A percentile compares a stretch with the other conserved stretches of the same genome.
These are phyloP conservation scores for Saccopteryx bilineata DNA, from an alignment of 2,113 vertebrate species.

Conservation along the genomic window DNA sequence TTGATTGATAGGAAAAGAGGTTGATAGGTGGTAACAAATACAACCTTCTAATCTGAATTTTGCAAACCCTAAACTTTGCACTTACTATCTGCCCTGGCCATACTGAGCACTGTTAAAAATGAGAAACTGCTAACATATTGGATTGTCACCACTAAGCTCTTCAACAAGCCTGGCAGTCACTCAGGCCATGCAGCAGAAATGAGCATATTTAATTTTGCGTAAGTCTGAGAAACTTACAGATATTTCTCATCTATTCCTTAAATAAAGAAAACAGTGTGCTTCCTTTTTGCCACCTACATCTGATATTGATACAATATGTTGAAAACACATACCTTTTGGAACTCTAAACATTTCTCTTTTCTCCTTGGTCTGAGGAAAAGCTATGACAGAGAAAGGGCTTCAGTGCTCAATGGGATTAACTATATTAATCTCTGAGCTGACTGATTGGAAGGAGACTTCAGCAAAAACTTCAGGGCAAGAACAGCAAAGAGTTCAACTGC, in stretches of 20 bases:
- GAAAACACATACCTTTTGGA: background rate
- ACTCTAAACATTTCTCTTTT: background rate
- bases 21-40: background rate
- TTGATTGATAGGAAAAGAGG: background rate
- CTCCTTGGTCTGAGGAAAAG: constrained; percentile 18
- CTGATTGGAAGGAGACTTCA: constrained; percentile 5
- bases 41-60: background rate
- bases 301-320: background rate
- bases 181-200: background rate
- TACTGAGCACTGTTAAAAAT: background rate
- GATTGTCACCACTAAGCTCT: background rate
- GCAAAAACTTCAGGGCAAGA: background rate
- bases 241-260: background rate
- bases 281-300: background rate
- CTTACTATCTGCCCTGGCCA: background rate
- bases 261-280: constrained; percentile 26
- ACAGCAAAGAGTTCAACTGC: background rate
- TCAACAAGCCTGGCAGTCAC: background rate
- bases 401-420: background rate
- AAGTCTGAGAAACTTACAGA: constrained; percentile 5
- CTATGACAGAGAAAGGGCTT: background rate
- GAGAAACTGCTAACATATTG: background rate
- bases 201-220: background rate
- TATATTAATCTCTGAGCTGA: constrained; percentile 13
- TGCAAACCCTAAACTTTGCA: background rate